Base-by-base conservation (phyloP, 2,888 invertebrate species). In the Dryobotodes eremita region DNA sequence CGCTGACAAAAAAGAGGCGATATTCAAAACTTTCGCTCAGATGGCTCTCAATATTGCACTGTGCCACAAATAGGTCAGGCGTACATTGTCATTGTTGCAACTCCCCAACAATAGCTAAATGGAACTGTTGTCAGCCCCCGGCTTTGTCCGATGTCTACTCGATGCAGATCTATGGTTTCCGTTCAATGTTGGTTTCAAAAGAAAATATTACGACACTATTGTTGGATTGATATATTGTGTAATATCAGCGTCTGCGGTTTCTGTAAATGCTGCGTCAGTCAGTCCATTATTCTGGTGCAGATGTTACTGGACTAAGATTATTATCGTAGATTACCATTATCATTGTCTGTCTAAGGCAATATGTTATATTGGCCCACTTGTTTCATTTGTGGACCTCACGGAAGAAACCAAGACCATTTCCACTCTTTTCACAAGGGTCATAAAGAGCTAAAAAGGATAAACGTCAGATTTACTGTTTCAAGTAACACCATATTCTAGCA, bases 91-190 rank as follows among this genome's bases (percentile, higher is more conserved):
- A 86, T 86, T 86, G 84, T 85, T 85, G 86, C 77, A 85, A 71
- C 74, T 77, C 73, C 84, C 85, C 91, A 92, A 95, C 95, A 95
- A 95, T 94, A 89, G 94, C 87, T 86, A 91, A 94, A 95, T 92
- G 92, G 93, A 92, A 92, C 94, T 92, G 94, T 92, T 93, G 95
- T 94, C 94, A 92, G 91, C 88, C 87, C 80, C 83, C 87, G 90
- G 92, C 93, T 94, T 95, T 95, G 94, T 95, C 93, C 93, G 89
- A 93, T 94, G 92, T 92, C 93, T 91, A 92, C 91, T 93, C 93
- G 93, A 94, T 95, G 90, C 92, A 92, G 92, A 94, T 95, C 93
- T 93, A 92, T 93, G 93, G 94, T 85, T 94, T 93, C 91, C 90
- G 89, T 94, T 93, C 94, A 91, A 89, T 87, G 87, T 75, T 74